These are phyloP conservation scores for Pseudopipra pipra DNA, from an alignment of 2,113 vertebrate genomes.

Conservation along the genomic window DNA sequence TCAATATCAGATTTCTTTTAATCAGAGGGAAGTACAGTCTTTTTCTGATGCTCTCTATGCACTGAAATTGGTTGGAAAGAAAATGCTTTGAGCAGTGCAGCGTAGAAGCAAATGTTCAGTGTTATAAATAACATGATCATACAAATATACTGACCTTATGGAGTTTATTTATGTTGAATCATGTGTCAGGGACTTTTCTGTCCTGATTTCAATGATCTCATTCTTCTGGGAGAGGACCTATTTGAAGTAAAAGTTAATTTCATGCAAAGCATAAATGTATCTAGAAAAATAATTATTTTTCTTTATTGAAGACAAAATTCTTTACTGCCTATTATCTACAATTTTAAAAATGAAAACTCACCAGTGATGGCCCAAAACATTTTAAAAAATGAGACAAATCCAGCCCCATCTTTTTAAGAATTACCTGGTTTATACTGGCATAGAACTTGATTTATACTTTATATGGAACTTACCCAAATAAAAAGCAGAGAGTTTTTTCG, in stretches of 20 bases:
- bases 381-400: neutral
- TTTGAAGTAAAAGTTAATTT: neutral
- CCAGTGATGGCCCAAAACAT: neutral
- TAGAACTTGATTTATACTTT: neutral
- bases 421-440: neutral
- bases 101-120: neutral
- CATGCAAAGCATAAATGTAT: neutral
- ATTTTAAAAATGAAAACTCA: neutral
- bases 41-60: neutral
- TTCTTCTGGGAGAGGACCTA: neutral
- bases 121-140: constrained; percentile 28
- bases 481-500: neutral
- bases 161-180: constrained; percentile 30
- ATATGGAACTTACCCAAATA: neutral
- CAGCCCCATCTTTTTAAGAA: neutral
- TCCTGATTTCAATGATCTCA: neutral
- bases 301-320: neutral
- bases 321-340: neutral
- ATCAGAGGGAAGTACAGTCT: constrained; percentile 13
- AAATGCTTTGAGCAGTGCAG: neutral
- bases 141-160: neutral
- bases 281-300: neutral
- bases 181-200: neutral
- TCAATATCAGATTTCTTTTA: constrained; percentile 39
- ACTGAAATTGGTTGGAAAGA: neutral